Evolutionary conservation across 2,888 invertebrate species (phyloP), one percentile per base, ranked within the genome.

Genomic region (Clunio marinus): DNA sequence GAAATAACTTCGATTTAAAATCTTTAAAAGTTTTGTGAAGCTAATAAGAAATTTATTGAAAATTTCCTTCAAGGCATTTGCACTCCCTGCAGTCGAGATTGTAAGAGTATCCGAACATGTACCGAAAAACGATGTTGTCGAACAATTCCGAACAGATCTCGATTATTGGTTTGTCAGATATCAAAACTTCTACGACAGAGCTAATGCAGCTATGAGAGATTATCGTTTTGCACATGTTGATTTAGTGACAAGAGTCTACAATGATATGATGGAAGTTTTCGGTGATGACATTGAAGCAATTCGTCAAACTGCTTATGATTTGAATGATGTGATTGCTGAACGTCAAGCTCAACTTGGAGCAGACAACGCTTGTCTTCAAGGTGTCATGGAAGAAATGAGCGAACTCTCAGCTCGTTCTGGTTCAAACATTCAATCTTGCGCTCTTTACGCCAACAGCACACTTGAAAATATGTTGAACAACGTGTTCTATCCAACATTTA

Each of bases 401-500:
- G 1, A 58, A 41, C 27, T 20, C 25, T n/a, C n/a, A n/a, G n/a
- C n/a, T n/a, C n/a, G n/a, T n/a, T n/a, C n/a, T n/a, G n/a, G 67
- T 5, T 10, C n/a, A 17, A 46, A 13, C 3, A 35, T 67, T n/a
- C 15, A 37, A n/a, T 3, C 3, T n/a, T 68, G 68, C 45, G 37
- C 68, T 15, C 7, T 13, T 10, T 35, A 24, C 17, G 68, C 68
- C 10, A 68, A 68, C 41, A 1, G 7, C 1, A 68, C 68, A n/a
- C 5, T 58, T 8, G 8, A 10, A 4, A 2, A 1, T 10, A 20
- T 32, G 20, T 17, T 68, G 8, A 7, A 25, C 20, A 46, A 68
- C 28, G 22, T 28, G 13, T 68, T 68, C 68, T 68, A 68, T 20
- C 68, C 58, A 58, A 41, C 41, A 17, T 68, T 68, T 13, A 41